A percentile compares a stretch with the other conserved stretches of the same genome.
These are phyloP conservation scores for Orthosia gothica DNA, from an alignment of 2,888 invertebrate genomes.

Conservation along the genomic window DNA sequence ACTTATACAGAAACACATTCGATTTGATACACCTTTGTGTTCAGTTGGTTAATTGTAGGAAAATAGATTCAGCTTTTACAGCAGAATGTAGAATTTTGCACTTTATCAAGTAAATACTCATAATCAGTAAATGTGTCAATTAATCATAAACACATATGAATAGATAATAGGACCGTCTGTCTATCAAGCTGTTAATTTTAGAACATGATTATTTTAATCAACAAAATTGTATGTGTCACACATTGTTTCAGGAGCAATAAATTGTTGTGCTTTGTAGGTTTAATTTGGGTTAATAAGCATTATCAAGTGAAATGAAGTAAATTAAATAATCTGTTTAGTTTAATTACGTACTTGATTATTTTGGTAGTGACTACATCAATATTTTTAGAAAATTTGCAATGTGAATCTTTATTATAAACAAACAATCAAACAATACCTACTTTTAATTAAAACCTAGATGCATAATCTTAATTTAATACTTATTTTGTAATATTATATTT, in stretches of 20 bases:
- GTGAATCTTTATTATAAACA: not conserved
- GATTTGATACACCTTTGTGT: not conserved
- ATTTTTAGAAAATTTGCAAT: not conserved
- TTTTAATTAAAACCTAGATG: not conserved
- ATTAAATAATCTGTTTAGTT: conserved; percentile 5
- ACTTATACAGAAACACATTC: not conserved
- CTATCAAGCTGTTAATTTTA: conserved; percentile 32
- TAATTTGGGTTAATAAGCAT: not conserved
- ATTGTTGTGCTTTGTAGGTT: conserved; percentile 5
- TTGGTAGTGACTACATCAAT: not conserved
- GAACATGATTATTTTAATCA: conserved; percentile 6
- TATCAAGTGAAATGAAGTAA: not conserved
- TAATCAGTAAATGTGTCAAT: conserved; percentile 16
- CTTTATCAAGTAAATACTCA: conserved; percentile 8
- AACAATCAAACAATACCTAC: not conserved
- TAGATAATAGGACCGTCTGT: conserved; percentile 25
- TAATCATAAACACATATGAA: conserved; percentile 25
- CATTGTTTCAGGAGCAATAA: conserved; percentile 8
- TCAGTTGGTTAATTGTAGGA: not conserved
- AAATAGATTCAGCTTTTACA: conserved; percentile 1
- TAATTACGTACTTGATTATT: not conserved
- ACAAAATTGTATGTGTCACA: not conserved
- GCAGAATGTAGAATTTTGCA: not conserved
- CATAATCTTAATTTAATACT: not conserved
- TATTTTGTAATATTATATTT: not conserved